Conservation (phyloP, 2,888 invertebrate species). For the Pelosia muscerda region DNA sequence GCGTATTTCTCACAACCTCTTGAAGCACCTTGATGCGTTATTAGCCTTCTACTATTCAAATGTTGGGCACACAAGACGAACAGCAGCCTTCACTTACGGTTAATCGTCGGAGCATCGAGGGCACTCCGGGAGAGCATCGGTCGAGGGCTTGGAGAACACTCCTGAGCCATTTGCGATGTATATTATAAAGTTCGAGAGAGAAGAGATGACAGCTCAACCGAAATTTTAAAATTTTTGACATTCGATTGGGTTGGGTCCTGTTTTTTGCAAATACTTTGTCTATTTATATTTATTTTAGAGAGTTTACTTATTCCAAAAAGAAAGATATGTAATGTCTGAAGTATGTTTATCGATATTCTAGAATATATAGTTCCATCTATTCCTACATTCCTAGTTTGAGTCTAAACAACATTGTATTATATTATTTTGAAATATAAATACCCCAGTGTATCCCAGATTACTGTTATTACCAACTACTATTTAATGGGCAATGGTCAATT, state of each 20-base stretch:
- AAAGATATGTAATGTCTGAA: too few relatives aligned
- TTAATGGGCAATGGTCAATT: too few relatives aligned
- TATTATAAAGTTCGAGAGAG: constrained; percentile 46
- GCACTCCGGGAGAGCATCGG: constrained; percentile 38
- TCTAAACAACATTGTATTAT: too few relatives aligned
- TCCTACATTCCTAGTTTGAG: too few relatives aligned
- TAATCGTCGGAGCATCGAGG: constrained; percentile 51
- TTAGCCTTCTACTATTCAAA: constrained; percentile 43
- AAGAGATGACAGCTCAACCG: neutral
- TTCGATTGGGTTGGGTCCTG: neutral
- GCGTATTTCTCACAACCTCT: constrained; percentile 13
- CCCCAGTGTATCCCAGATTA: too few relatives aligned
- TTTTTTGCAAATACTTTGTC: neutral
- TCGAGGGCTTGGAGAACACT: constrained; percentile 37
- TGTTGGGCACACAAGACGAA: constrained; percentile 50
- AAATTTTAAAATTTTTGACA: neutral
- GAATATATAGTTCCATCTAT: too few relatives aligned
- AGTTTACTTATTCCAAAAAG: too few relatives aligned
- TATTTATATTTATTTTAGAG: neutral
- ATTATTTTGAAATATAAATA: too few relatives aligned
- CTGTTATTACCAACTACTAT: too few relatives aligned
- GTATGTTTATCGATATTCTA: too few relatives aligned
- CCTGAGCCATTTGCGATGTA: constrained; percentile 48
- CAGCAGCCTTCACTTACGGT: constrained; percentile 48
- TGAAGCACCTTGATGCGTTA: constrained; percentile 19